Evolutionary conservation across 2,113 vertebrate genomes (phyloP), one percentile per base, ranked within the genome.

Genomic region (Phalacrocorax pelagicus): DNA sequence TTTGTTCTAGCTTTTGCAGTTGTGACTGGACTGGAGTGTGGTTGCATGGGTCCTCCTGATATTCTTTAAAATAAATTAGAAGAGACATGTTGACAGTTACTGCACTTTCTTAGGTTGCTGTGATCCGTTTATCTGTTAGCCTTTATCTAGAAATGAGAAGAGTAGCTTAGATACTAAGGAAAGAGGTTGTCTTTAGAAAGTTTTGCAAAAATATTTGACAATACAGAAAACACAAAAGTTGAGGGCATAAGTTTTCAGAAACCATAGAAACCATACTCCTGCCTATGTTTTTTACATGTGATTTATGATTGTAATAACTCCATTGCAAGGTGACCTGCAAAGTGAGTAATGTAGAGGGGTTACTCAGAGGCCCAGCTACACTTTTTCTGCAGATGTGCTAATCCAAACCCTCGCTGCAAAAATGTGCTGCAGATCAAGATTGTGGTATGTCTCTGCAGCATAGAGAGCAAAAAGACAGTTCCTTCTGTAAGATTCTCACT

Each of bases 231-330:
- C 4, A 34, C 9, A 12, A 42, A 88, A 57, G 8, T 23, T 17
- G 19, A 47, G 44, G 36, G 11, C 3, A 0, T 7, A 46, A 10
- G 16, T 49, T 87, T 65, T 79, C 44, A 61, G 79, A 66, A 58
- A 27, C 22, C 4, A 2, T 63, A 12, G 78, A 66, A 58, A 27
- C 22, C 4, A 2, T 63, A 12, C 24, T 46, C 13, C 38, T 44
- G 24, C 22, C 18, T 46, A 58, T 73, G 16, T 15, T 63, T 75
- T 59, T 54, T n/a, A 27, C 0, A 0, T 0, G 0, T 36, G 11
- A 26, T 57, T 77, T 42, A 17, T 20, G 8, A 62, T 67, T 57
- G 42, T 67, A 24, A 16, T 51, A 66, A 55, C 29, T 57, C 74
- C 12, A 6, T 40, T 34, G 51, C 4, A 2, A 70, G 51, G 62